phyloP scores from a whole-genome alignment of 2,797 vertebrate genomes.

The Taeniopygia guttata region DNA sequence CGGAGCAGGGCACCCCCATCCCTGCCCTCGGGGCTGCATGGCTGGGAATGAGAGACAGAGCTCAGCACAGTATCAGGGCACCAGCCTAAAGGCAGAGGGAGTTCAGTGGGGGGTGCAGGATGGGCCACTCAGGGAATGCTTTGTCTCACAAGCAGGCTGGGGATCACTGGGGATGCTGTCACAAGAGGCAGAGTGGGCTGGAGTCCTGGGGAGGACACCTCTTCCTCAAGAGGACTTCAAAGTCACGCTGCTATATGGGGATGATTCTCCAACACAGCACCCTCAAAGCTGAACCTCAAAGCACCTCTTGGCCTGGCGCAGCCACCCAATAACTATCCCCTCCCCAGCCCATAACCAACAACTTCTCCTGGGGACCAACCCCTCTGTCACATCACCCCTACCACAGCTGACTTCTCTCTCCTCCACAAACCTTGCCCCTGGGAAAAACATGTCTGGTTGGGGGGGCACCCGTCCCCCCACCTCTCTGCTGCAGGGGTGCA shows the following conservation, averaged over 20 bases:
- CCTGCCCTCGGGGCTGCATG: neutral
- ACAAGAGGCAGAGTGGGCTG: neutral
- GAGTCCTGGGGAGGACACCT: neutral
- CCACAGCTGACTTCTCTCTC: neutral
- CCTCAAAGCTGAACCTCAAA: neutral
- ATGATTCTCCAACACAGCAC: neutral
- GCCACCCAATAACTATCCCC: neutral
- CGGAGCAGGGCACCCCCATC: neutral
- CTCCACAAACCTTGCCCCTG: fast-evolving
- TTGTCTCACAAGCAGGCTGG: neutral
- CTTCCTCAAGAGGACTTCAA: neutral
- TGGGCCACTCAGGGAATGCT: neutral
- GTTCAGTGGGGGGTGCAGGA: neutral
- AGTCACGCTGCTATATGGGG: neutral
- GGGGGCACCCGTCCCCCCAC: neutral
- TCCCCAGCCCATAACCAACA: neutral
- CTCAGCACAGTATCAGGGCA: neutral
- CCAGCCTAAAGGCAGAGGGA: neutral
- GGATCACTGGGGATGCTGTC: neutral
- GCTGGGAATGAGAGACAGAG: neutral
- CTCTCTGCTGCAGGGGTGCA: neutral
- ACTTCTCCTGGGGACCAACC: neutral
- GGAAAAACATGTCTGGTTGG: fast-evolving
- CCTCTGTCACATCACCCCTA: too few species aligned
- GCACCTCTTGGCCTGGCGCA: neutral